These are phyloP conservation scores for Serripes groenlandicus DNA, from an alignment of 2,888 invertebrate genomes.

Conservation along the genomic window DNA sequence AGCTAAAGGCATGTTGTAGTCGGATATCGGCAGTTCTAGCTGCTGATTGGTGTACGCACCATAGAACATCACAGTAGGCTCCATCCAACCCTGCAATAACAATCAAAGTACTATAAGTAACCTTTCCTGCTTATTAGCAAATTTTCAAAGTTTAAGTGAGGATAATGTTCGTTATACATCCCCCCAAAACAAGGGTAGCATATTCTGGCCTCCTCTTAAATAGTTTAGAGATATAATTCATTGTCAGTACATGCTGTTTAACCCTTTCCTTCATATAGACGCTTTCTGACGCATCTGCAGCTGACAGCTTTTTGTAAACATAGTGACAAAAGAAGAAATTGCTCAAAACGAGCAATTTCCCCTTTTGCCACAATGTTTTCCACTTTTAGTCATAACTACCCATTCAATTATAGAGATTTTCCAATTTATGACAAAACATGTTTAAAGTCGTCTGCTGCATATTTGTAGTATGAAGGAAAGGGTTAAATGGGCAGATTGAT, in stretches of 20 bases:
- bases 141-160: too few species aligned
- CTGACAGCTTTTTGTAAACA: neutral
- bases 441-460: neutral
- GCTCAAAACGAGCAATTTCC: neutral
- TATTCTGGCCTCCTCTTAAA: too few species aligned
- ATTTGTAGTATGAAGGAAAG: neutral
- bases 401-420: neutral
- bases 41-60: constrained; percentile 89
- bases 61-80: constrained; percentile 92
- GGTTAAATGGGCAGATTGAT: neutral
- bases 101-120: too few species aligned
- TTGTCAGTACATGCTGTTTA: too few species aligned
- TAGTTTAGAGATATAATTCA: too few species aligned
- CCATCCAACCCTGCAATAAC: constrained; percentile 90
- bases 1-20: constrained; percentile 90
- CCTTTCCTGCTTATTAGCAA: too few species aligned
- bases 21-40: constrained; percentile 49
- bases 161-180: too few species aligned
- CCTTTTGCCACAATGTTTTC: neutral
- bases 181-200: too few species aligned
- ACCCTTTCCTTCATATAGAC: too few species aligned
- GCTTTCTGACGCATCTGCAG: neutral
- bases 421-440: neutral
- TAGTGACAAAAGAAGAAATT: neutral
- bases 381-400: too few species aligned